Base-by-base conservation (phyloP, 1,140 invertebrate genomes). In the Chironomus striatipennis region DNA sequence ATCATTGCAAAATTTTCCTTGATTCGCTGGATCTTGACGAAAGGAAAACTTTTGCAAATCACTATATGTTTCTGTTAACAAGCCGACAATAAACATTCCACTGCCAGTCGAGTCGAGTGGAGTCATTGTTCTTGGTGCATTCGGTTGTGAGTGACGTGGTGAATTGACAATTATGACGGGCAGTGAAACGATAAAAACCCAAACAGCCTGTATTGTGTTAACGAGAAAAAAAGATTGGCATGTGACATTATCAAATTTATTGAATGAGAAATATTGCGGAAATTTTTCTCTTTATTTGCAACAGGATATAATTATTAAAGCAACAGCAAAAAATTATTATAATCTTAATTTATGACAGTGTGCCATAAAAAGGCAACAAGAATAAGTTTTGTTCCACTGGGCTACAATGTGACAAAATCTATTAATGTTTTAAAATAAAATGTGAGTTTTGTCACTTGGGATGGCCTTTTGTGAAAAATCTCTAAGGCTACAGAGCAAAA, bases 1-100 rank as follows among this genome's bases (percentile, higher is more conserved):
- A 79, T 91, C 91, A 80, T 94, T 93, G 79, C 94, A 96, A 90
- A 93, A 93, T 82, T 92, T 93, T 34, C 93, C 94, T 84, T 93
- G 87, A 79, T 97, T 97, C 0, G 86, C 85, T 2, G 93, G 91
- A 81, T 97, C 91, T 79, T 93, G 90, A 75, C 91, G 88, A 80
- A 96, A 97, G 0, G 90, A 88, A 79, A 95, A 95, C 81, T 97
- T 97, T 77, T 97, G 94, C 70, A 95, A 83, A 84, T 97, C 95
- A 0, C 95, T 93, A 79, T 94, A 91, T 0, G 93, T 93, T 84
- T 97, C 95, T 24, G 90, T 90, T 17, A 95, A 78, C 34, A 97
- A 85, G 7, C 96, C 95, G 75, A 92, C 85, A 5, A 92, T 84
- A 81, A 96, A 97, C 73, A 97, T 83, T 2, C 90, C 88, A 57